Evolutionary conservation across 1,140 invertebrate species (phyloP), one percentile per base, ranked within the genome.

Genomic region (Chymomyza costata): DNA sequence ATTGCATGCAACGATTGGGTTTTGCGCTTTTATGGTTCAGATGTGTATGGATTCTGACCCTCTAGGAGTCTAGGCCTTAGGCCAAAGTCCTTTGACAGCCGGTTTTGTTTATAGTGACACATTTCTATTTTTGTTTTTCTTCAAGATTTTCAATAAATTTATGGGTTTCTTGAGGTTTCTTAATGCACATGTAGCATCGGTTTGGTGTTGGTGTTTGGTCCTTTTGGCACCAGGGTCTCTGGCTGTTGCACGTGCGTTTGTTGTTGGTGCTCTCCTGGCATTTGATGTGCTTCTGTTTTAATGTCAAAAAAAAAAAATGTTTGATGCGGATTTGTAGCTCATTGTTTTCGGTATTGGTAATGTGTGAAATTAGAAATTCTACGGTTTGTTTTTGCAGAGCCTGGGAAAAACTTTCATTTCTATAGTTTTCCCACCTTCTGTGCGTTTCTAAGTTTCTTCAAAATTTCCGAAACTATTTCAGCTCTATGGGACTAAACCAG

Each of bases 241-340:
- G 44, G 18, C 44, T 31, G 25, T 46, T 35, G 25, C 3, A n/a
- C n/a, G n/a, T n/a, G n/a, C n/a, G 3, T 3, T 25, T 25, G 44
- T 56, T 43, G 10, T 19, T 46, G 46, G 7, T 30, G 54, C 31
- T 30, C 39, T 43, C 31, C 13, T 19, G 1, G 19, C 52, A 78
- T 76, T 76, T 41, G 71, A 57, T 49, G 54, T 66, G 71, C 71
- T 76, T 63, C 71, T 78, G 71, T 76, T 78, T 56, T 59, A 78
- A 76, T 65, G 69, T 64, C 16, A 31, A 32, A 41, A 41, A n/a
- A 13, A 14, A 41, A 47, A 61, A 56, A 51, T 67, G 58, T 68
- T 63, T 69, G 45, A 69, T 68, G 65, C 53, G 65, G 68, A 69
- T 68, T 53, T 55, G 21, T 47, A 50, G 57, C 64, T 57, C 50